Evolutionary conservation across 2,888 invertebrate species (phyloP), one percentile per base, ranked within the genome.

Genomic region (Proisotoma minuta): DNA sequence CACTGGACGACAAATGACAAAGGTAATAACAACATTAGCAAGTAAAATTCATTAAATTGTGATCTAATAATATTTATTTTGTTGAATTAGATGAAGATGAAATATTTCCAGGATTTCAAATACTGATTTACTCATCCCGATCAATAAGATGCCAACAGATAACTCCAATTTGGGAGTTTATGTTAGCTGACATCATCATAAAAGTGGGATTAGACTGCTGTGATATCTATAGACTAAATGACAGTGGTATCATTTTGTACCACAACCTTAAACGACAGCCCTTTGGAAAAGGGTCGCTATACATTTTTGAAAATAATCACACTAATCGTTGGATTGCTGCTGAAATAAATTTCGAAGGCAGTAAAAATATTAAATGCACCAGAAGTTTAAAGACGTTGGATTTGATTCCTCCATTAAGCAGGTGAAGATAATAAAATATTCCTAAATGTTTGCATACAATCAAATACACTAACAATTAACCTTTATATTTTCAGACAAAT

Each of bases 1-100:
- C 62, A 65, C 48, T 65, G 62, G 62, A 57, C 65, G 18, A 20
- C n/a, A 15, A 24, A 62, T 18, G 57, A 52, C 57, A 48, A n/a
- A n/a, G n/a, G n/a, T n/a, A n/a, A n/a, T n/a, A n/a, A n/a, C n/a
- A n/a, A n/a, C n/a, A n/a, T n/a, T n/a, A n/a, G n/a, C n/a, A 18
- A 3, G 29, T 15, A 59, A 22, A 5, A 3, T 24, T 52, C 8
- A 28, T 27, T 20, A 18, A 10, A 5, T 43, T 5, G 20, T 18
- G 5, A 4, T 20, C 43, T 43, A 18, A 43, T 43, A 5, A 5
- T 43, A 4, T n/a, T 43, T 34, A 10, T 15, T 43, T 20, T 43
- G 43, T n/a, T n/a, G n/a, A n/a, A n/a, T n/a, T 26, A 59, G 65
- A 60, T 23, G 10, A 23, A 1, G 29, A 60, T 2, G 60, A 58